A percentile compares a stretch with the other conserved stretches of the same genome.
Conservation (phyloP, 2,113 vertebrate genomes). For the Trogon surrucura region DNA sequence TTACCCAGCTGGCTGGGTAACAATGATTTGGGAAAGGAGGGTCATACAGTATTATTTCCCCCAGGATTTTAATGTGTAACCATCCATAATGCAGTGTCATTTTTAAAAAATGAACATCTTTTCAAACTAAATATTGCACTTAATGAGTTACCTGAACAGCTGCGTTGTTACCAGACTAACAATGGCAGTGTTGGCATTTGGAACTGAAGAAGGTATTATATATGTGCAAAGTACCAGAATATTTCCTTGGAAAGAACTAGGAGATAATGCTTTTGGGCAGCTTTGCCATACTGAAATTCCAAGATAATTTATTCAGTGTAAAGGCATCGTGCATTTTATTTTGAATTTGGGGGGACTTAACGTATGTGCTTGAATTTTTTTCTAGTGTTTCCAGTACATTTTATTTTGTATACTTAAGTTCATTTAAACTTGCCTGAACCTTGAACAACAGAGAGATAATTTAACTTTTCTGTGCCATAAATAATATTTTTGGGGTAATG, state of each 20-base stretch:
- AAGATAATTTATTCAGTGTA: constrained; percentile 69
- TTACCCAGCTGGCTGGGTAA: constrained; percentile 96
- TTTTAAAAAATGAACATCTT: constrained; percentile 63
- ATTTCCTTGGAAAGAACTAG: constrained; percentile 56
- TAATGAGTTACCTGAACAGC: constrained; percentile 68
- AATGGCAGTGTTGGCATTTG: constrained; percentile 64
- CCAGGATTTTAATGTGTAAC: constrained; percentile 63
- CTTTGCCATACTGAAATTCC: constrained; percentile 60
- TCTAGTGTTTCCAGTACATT: constrained; percentile 76
- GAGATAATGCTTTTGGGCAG: constrained; percentile 45
- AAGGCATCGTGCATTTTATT: constrained; percentile 56
- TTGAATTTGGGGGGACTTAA: constrained; percentile 63
- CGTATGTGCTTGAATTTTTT: constrained; percentile 72
- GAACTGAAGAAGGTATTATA: constrained; percentile 58
- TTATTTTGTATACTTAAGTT: constrained; percentile 80
- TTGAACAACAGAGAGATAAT: constrained; percentile 74
- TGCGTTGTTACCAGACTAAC: constrained; percentile 57
- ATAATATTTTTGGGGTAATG: constrained; percentile 80
- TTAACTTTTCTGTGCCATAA: constrained; percentile 81
- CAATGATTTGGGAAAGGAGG: constrained; percentile 30
- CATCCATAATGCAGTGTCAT: constrained; percentile 55
- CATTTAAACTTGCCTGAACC: constrained; percentile 73
- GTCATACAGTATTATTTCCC: constrained; percentile 58
- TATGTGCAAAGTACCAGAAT: constrained; percentile 62
- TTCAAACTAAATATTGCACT: constrained; percentile 75